Conservation (phyloP, 1,140 invertebrate species). For the Cotesia typhae region DNA sequence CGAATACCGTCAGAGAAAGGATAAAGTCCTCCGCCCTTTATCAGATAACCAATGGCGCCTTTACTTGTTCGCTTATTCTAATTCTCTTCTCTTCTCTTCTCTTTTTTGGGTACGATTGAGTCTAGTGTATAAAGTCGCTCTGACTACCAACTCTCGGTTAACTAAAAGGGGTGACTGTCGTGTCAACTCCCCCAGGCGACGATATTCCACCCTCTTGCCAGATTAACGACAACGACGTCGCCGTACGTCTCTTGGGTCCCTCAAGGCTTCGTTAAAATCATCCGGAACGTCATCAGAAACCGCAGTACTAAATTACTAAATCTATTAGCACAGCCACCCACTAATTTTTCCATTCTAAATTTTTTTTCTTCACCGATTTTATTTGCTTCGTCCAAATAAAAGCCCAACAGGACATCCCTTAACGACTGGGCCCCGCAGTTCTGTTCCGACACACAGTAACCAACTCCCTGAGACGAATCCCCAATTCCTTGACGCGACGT, state of each 20-base stretch:
- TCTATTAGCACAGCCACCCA: background rate
- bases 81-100: conserved; percentile 29
- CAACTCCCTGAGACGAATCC: background rate
- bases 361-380: too few relatives aligned
- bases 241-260: conserved; percentile 37
- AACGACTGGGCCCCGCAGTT: conserved; percentile 2
- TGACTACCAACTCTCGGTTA: conserved; percentile 31
- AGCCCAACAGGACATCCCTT: conserved; percentile 15
- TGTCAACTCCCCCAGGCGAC: conserved; percentile 32
- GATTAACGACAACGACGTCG: conserved; percentile 27
- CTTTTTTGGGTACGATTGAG: background rate
- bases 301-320: conserved; percentile 36
- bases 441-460: background rate
- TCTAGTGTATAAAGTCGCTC: background rate
- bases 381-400: too few relatives aligned
- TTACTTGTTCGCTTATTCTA: conserved; percentile 18
- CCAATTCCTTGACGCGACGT: conserved; percentile 22
- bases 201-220: conserved; percentile 27
- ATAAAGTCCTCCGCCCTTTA: conserved; percentile 20
- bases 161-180: conserved; percentile 40
- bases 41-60: conserved; percentile 33
- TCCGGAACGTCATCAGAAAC: conserved; percentile 25
- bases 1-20: conserved; percentile 16
- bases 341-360: too few relatives aligned
- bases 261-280: conserved; percentile 44